Base-by-base conservation (phyloP, 2,888 invertebrate genomes). In the Nineta flava region DNA sequence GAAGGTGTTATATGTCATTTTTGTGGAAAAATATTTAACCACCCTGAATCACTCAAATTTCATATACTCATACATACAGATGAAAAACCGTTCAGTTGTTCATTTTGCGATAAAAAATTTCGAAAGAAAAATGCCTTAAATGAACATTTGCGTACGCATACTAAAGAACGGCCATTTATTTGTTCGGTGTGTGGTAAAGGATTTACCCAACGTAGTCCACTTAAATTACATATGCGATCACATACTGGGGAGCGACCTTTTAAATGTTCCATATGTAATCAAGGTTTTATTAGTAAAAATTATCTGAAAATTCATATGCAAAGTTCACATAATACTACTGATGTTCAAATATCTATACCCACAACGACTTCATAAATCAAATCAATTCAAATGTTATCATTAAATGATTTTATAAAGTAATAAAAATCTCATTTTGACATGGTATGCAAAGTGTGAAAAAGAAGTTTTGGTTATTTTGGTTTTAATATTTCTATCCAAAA, bases 91-190 rank as follows among this genome's bases (percentile, higher is more conserved):
- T 50, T 34, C n/a, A 44, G 16, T 9, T 52, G 52, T 38, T 21
- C 12, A 2, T 19, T 21, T 10, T 52, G 52, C 40, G 52, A 41
- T 9, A 46, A 48, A 17, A 61, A 70, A 1, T 78, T 77, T 55
- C 74, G 74, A 42, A 72, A 77, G 53, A 71, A 71, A 54, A 73
- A 71, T 50, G 72, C 74, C 0, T 56, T 77, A 35, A 72, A 73
- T 1, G 67, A 72, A 2, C 76, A 77, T 57, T 65, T 67, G 35
- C 61, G 76, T 38, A 74, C 72, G 52, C 76, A 53, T 47, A 31
- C 43, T 10, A 26, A 47, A 15, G 46, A 49, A 45, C 5, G 51
- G 35, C 41, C 52, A 42, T 52, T 21, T 13, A 12, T 17, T 17
- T 49, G 49, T 34, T 15, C 19, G 45, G 38, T 49, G 32, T 49